Percentiles rank a stretch among this genome's conserved stretches.
These are phyloP conservation scores for Crotalus helleri DNA, from an alignment of 2,113 vertebrate genomes.

Conservation along the genomic window DNA sequence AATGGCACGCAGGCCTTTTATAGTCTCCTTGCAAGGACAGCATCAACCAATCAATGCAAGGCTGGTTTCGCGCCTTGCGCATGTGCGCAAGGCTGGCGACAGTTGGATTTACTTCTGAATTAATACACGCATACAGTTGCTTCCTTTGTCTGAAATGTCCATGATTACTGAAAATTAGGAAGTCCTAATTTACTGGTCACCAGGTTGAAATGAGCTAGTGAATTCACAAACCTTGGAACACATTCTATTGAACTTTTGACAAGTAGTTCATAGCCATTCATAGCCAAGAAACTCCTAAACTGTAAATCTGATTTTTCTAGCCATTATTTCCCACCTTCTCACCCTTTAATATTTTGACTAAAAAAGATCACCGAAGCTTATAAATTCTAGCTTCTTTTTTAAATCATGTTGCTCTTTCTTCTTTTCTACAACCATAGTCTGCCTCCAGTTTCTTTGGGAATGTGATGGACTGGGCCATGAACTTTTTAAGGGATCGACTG, in stretches of 20 bases:
- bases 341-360: neutral
- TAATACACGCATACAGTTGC: neutral
- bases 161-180: neutral
- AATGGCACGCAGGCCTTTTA: too few species aligned
- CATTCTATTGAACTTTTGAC: neutral
- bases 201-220: neutral
- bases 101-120: neutral
- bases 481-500: slow-evolving; percentile 80
- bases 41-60: too few species aligned
- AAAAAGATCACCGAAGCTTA: neutral
- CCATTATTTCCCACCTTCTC: neutral
- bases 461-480: slow-evolving; percentile 82
- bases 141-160: neutral
- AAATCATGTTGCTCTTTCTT: neutral
- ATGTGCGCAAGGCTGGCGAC: too few species aligned
- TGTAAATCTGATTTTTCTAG: too few species aligned
- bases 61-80: too few species aligned
- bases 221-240: neutral
- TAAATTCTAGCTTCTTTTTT: neutral
- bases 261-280: neutral
- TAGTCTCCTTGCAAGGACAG: too few species aligned
- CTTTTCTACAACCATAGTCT: slow-evolving; percentile 68
- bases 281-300: neutral
- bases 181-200: neutral
- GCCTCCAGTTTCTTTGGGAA: slow-evolving; percentile 75